Conservation (phyloP, 2,113 vertebrate species). For the Casuarius casuarius region DNA sequence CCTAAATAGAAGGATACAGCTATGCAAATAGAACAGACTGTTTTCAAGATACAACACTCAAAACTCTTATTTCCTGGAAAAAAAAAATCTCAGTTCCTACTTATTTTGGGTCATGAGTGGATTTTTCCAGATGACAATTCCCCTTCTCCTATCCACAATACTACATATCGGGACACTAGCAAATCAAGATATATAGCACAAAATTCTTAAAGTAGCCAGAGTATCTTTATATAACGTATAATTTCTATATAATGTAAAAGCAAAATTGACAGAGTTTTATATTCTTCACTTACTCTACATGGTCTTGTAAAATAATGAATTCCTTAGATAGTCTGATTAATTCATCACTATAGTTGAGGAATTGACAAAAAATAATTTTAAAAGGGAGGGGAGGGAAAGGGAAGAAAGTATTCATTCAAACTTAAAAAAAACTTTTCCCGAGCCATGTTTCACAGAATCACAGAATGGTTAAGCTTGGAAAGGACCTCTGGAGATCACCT, state of each 20-base stretch:
- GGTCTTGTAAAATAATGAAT: background rate
- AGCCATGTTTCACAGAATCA: background rate
- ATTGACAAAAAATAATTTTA: background rate
- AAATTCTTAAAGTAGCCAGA: background rate
- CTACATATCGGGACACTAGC: background rate
- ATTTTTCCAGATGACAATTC: background rate
- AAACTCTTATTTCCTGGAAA: background rate
- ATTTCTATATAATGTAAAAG: background rate
- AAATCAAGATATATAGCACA: background rate
- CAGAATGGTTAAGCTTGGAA: too few species aligned
- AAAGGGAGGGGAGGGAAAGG: background rate
- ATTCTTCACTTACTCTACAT: background rate
- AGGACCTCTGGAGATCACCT: too few species aligned
- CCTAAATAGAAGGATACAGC: background rate
- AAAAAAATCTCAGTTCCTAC: background rate
- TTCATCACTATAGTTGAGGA: background rate
- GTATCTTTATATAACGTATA: background rate
- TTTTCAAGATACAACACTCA: background rate
- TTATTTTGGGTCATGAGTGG: background rate
- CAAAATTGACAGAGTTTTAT: background rate
- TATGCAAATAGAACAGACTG: background rate
- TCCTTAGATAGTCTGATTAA: background rate
- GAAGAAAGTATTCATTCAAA: background rate
- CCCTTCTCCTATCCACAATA: background rate
- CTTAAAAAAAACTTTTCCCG: background rate